A percentile compares a stretch with the other conserved stretches of the same genome.
These are phyloP conservation scores for Hylaeus volcanicus DNA, from an alignment of 1,140 invertebrate genomes.

Conservation along the genomic window DNA sequence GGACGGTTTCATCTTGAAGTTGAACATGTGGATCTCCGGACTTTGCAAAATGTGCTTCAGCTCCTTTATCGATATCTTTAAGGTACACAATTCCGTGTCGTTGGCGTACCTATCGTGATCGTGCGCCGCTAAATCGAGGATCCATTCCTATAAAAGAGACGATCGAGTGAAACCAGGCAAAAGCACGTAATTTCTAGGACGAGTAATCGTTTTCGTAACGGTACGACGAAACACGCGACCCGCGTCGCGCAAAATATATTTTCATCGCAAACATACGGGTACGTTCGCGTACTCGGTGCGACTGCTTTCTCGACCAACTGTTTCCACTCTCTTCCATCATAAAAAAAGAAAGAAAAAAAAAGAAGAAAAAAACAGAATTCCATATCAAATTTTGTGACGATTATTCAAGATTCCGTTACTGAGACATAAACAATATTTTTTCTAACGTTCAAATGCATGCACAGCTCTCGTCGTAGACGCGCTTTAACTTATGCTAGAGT, in stretches of 20 bases:
- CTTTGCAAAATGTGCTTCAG: slow-evolving; percentile 71
- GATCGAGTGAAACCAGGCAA: too few species aligned
- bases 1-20: slow-evolving; percentile 76
- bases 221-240: background rate
- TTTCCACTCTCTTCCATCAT: background rate
- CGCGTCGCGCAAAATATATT: background rate
- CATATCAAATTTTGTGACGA: too few species aligned
- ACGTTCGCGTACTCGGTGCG: background rate
- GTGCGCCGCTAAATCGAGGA: slow-evolving; percentile 71
- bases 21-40: slow-evolving; percentile 76
- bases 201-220: background rate
- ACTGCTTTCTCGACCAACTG: background rate
- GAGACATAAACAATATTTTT: too few species aligned
- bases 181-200: background rate
- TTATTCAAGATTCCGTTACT: too few species aligned
- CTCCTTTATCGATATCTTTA: slow-evolving; percentile 74
- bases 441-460: too few species aligned
- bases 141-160: slow-evolving; percentile 73
- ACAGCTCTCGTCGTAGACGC: background rate
- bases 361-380: background rate
- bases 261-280: background rate
- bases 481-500: background rate
- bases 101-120: slow-evolving; percentile 79
- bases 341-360: background rate
- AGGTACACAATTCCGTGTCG: slow-evolving; percentile 76